These are phyloP conservation scores for Sebastes melanostomus DNA, from an alignment of 2,797 vertebrate genomes.

Conservation along the genomic window DNA sequence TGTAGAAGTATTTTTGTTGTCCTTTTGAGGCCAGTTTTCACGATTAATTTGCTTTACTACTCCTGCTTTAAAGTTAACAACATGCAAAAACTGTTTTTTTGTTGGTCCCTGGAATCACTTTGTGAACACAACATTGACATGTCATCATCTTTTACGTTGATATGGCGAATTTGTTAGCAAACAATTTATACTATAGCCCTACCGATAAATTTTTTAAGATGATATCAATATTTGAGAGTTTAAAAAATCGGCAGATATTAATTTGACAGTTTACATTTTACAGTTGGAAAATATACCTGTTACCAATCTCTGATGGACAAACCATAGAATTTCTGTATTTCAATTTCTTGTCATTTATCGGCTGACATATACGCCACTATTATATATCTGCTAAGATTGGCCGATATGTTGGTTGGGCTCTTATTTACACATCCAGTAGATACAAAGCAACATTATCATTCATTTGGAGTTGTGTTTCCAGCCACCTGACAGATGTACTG, in stretches of 20 bases:
- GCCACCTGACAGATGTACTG: background rate
- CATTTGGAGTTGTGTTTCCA: background rate
- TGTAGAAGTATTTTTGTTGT: background rate
- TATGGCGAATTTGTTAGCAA: background rate
- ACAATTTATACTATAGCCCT: background rate
- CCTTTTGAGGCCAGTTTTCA: background rate
- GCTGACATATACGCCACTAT: background rate
- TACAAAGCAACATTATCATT: background rate
- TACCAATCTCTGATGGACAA: background rate
- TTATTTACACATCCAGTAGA: background rate
- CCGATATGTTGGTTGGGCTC: background rate
- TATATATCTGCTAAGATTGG: background rate
- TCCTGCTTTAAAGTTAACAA: background rate
- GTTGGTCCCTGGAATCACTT: background rate
- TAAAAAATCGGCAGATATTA: background rate
- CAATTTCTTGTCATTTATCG: background rate
- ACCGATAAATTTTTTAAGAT: background rate
- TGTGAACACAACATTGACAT: background rate
- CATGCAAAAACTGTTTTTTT: background rate
- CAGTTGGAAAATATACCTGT: background rate
- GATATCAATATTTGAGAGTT: too few species aligned
- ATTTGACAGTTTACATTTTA: background rate
- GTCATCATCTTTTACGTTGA: background rate
- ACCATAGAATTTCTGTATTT: background rate
- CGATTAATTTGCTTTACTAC: background rate